Base-by-base conservation (phyloP, 2,113 vertebrate genomes). In the Saimiri boliviensis region DNA sequence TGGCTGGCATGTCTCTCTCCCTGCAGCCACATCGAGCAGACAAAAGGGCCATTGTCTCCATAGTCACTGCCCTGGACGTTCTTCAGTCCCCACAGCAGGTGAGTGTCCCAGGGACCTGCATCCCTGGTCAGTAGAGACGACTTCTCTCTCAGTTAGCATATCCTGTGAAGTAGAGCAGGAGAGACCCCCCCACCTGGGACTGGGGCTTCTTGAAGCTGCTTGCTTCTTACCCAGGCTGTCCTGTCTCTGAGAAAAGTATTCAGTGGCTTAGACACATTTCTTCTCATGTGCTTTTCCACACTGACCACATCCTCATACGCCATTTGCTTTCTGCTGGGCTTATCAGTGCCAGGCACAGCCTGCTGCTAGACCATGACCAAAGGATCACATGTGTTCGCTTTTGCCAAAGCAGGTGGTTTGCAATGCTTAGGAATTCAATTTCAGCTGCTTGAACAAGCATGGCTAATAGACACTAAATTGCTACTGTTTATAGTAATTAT, bases 71-170 rank as follows among this genome's bases (percentile, higher is more conserved):
- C 1, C 98, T 98, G 8, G 99, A 99, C 27, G 98, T 99, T 86
- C 99, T 99, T 19, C 99, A 99, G 11, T 96, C 98, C 40, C 98
- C 98, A 0, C 99, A 99, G 97, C 99, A 99, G 99, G 99, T 99
- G 91, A 3, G 85, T 21, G 0, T 2, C 17, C 25, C 27, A 11
- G 16, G 0, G 6, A 0, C 3, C 8, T 6, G 1, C 0, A 0
- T 47, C 0, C 0, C 17, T 0, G 9, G 17, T 7, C 8, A 0
- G 0, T 13, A 3, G 2, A 0, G 54, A 30, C 11, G 3, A 0
- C 5, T 10, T 71, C 11, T 45, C 8, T 58, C 8, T 40, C 1
- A 0, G 30, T 81, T 0, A 14, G 1, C 6, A 6, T 1, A 2
- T 30, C 16, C 91, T 13, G 30, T 11, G 4, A 2, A 54, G 74